phyloP scores from a whole-genome alignment of 2,113 vertebrate species.

The Formicarius rufipectus region DNA sequence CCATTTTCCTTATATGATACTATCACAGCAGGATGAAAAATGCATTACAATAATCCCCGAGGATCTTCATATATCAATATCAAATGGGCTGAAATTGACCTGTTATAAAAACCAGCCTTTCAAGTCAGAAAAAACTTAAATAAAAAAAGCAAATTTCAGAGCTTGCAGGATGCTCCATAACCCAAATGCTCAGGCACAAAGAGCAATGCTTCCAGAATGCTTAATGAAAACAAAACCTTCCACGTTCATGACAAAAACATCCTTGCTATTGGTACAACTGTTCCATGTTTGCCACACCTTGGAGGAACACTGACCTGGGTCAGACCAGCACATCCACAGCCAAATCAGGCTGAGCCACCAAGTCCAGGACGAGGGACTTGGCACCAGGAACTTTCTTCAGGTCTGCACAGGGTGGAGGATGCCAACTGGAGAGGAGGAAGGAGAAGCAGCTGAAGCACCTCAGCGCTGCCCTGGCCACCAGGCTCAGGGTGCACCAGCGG shows the following conservation, averaged over 20 bases:
- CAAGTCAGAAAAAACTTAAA: constrained; percentile 61
- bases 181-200: not conserved
- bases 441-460: not conserved
- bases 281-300: not conserved
- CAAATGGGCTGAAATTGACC: constrained; percentile 83
- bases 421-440: not conserved
- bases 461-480: not conserved
- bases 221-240: constrained; percentile 44
- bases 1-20: constrained; percentile 81
- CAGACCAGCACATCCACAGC: fast-evolving
- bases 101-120: constrained; percentile 77
- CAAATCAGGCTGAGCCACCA: not conserved
- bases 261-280: not conserved
- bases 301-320: not conserved
- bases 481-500: not conserved
- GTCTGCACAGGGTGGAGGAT: not conserved
- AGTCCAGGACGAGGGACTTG: not conserved
- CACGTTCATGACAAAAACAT: not conserved
- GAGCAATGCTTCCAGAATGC: not conserved
- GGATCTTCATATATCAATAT: constrained; percentile 86
- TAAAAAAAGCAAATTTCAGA: constrained; percentile 67
- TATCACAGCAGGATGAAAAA: constrained; percentile 82
- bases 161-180: not conserved
- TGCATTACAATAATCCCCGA: constrained; percentile 81
- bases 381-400: not conserved